Conservation (phyloP, 35 echinoderm and acorn worm species). For the Anneissia japonica region DNA sequence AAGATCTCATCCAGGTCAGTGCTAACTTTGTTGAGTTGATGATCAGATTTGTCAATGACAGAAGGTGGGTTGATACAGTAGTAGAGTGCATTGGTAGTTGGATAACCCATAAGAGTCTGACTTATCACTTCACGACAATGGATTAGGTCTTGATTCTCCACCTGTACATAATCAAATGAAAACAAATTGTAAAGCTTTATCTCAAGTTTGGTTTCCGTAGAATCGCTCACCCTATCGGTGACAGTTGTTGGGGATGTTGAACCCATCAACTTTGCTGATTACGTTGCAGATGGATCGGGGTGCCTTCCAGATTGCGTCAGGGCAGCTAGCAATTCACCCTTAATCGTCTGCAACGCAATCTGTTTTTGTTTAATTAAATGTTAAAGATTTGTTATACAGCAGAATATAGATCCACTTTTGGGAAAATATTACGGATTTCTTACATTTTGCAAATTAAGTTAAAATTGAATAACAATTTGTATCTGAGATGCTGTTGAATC, state of each 20-base stretch:
- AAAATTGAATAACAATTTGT: too few relatives aligned
- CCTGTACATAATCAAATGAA: conserved; percentile 34
- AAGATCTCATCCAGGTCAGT: conserved; percentile 62
- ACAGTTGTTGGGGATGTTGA: not conserved
- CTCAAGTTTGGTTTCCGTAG: not conserved
- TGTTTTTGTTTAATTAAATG: too few relatives aligned
- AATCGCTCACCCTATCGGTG: not conserved
- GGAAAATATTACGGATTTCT: too few relatives aligned
- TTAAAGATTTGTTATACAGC: too few relatives aligned
- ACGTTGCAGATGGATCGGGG: not conserved
- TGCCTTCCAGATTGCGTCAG: not conserved
- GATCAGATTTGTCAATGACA: conserved; percentile 12
- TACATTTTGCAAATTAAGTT: too few relatives aligned
- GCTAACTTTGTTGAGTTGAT: conserved; percentile 31
- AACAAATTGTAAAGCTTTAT: not conserved
- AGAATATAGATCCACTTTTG: too few relatives aligned
- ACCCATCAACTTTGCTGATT: not conserved
- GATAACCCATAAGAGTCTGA: conserved; percentile 52
- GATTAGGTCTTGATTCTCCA: conserved; percentile 77
- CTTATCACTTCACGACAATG: conserved; percentile 85
- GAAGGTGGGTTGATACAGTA: conserved; percentile 28
- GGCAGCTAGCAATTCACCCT: not conserved
- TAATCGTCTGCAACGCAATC: not conserved
- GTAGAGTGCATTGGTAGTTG: conserved; percentile 27
- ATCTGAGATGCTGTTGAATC: too few relatives aligned